A percentile compares a stretch with the other conserved stretches of the same genome.
Conservation (phyloP, 2,797 vertebrate genomes). For the Cirrhinus molitorella region DNA sequence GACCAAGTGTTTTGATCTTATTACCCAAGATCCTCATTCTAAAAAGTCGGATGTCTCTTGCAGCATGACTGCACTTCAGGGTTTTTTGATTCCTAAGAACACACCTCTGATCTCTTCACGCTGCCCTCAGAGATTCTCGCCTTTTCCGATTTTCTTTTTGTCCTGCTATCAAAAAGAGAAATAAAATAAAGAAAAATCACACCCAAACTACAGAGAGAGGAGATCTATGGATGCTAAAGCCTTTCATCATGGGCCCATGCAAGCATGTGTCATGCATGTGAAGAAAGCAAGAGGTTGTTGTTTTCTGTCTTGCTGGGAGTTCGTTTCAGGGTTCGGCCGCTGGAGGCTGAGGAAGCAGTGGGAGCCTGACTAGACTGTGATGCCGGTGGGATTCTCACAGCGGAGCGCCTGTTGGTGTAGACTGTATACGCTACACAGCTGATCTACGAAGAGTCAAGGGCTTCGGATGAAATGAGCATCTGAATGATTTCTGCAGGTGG, state of each 20-base stretch:
- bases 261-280: conserved; percentile 67
- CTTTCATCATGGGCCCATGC: conserved; percentile 80
- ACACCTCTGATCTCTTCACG: conserved; percentile 32
- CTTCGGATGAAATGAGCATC: conserved; percentile 64
- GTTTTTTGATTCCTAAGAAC: conserved; percentile 12
- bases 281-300: conserved; percentile 60
- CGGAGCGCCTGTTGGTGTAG: conserved; percentile 53
- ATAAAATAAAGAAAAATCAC: conserved; percentile 67
- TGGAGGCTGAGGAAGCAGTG: neutral
- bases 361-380: conserved; percentile 22
- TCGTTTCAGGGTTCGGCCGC: conserved; percentile 13
- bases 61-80: conserved; percentile 27
- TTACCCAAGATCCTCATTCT: conserved; percentile 17
- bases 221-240: conserved; percentile 72
- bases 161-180: conserved; percentile 70
- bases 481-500: conserved; percentile 29
- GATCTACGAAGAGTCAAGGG: conserved; percentile 19
- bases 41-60: conserved; percentile 8
- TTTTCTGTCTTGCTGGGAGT: conserved; percentile 46
- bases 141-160: conserved; percentile 19
- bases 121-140: neutral
- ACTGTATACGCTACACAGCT: conserved; percentile 55
- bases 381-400: conserved; percentile 7
- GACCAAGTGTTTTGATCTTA: conserved; percentile 14
- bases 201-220: conserved; percentile 66